Percentiles rank a stretch among this genome's conserved stretches.
phyloP scores from a whole-genome alignment of 2,797 vertebrate species.

The Threskiornis aethiopicus region DNA sequence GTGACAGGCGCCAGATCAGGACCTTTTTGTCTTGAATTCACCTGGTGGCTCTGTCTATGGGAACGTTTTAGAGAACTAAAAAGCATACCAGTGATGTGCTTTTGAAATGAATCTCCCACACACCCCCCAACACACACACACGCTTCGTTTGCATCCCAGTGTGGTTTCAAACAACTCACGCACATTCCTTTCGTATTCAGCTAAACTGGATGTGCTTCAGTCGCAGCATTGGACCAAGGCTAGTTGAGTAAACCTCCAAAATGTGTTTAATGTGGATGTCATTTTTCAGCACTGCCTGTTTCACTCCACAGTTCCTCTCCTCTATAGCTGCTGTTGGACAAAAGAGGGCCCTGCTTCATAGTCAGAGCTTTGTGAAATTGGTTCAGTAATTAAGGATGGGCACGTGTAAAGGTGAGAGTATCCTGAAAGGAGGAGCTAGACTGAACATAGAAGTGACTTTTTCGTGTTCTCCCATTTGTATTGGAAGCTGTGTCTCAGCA shows the following conservation, averaged over 20 bases:
- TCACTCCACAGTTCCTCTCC: neutral
- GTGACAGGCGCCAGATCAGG: neutral
- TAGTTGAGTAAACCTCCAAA: neutral
- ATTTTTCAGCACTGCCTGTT: neutral
- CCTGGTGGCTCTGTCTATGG: neutral
- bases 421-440: neutral
- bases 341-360: neutral
- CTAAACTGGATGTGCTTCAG: neutral
- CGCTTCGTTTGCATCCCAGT: neutral
- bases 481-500: neutral
- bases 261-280: neutral
- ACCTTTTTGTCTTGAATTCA: neutral
- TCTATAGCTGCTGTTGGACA: neutral
- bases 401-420: neutral
- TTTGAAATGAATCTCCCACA: neutral
- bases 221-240: fast-evolving
- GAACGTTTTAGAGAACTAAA: neutral
- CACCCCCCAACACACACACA: too few relatives aligned
- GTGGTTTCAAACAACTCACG: neutral
- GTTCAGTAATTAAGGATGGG: neutral
- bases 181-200: neutral
- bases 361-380: neutral
- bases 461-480: neutral
- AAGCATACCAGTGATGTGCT: neutral
- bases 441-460: neutral